Base-by-base conservation (phyloP, 2,888 invertebrate species). In the Pseudeuparius sepicola region DNA sequence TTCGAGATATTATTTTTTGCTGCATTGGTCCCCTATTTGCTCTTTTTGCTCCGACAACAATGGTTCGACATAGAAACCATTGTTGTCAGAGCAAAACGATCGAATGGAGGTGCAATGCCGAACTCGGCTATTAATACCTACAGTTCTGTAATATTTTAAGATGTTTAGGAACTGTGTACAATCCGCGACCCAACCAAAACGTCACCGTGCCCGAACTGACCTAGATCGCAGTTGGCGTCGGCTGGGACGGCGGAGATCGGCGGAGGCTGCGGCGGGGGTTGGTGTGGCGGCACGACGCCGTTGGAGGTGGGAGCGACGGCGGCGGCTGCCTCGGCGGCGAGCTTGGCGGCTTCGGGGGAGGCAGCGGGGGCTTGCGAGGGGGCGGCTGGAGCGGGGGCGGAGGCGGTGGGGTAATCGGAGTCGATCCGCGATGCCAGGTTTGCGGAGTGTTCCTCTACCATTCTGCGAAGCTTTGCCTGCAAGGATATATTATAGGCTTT, bases 361-460 rank as follows among this genome's bases (percentile, higher is more conserved):
- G 51, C 39, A 46, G 44, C 45, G 50, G 52, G 27, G 44, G 37
- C 31, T 53, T 53, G 39, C 4, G 4, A 13, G 32, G 12, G 5
- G 10, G 32, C 9, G 5, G 50, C 47, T 32, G 49, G 42, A 40
- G 43, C 46, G 37, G 53, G 41, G 28, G 50, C 29, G 35, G 56
- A 53, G 40, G 52, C 46, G 42, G 64, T 51, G 31, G 56, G 56
- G 43, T 56, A 60, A 35, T 60, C 61, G 55, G 58, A 53, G 37
- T 59, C 58, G 45, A 59, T 59, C 56, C 59, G 58, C 50, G 57
- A 47, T 47, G 56, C 52, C 42, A 60, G 45, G 41, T 56, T 65
- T 41, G 63, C 61, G 53, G 67, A 65, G 68, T 86, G 85, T 70
- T 87, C 86, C 67, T 86, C 86, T 59, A 86, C 85, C 86, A 86